phyloP scores from a whole-genome alignment of 2,113 vertebrate species.

The Anseranas semipalmata region DNA sequence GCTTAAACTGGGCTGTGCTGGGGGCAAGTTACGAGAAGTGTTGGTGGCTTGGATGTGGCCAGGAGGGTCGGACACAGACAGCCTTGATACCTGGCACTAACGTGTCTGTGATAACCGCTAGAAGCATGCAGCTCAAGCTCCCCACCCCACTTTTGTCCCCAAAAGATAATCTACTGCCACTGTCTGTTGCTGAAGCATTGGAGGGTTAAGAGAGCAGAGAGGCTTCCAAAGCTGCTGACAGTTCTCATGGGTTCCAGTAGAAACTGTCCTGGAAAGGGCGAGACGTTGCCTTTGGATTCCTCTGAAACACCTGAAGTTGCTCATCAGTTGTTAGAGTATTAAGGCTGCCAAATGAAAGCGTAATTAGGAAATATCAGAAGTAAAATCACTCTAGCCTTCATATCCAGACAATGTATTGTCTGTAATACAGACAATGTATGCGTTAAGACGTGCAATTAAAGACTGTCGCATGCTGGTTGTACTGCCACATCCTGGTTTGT shows the following conservation, averaged over 20 bases:
- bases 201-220: not conserved
- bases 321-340: too few species aligned
- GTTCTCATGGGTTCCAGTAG: accelerated
- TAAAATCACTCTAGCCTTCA: not conserved
- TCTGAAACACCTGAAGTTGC: not conserved
- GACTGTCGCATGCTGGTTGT: accelerated
- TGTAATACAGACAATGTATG: not conserved
- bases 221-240: not conserved
- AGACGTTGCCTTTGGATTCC: not conserved
- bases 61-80: not conserved
- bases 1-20: not conserved
- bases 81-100: accelerated
- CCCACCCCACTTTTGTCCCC: not conserved
- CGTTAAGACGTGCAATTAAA: accelerated
- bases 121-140: not conserved
- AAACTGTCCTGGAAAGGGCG: not conserved
- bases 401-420: too few species aligned
- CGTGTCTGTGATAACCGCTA: not conserved
- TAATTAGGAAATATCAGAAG: not conserved
- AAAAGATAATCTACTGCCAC: not conserved
- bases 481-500: accelerated
- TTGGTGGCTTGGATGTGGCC: not conserved
- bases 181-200: not conserved
- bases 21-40: not conserved
- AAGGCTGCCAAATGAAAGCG: not conserved